phyloP scores from a whole-genome alignment of 2,797 vertebrate species.

The Lindbergichthys nudifrons region DNA sequence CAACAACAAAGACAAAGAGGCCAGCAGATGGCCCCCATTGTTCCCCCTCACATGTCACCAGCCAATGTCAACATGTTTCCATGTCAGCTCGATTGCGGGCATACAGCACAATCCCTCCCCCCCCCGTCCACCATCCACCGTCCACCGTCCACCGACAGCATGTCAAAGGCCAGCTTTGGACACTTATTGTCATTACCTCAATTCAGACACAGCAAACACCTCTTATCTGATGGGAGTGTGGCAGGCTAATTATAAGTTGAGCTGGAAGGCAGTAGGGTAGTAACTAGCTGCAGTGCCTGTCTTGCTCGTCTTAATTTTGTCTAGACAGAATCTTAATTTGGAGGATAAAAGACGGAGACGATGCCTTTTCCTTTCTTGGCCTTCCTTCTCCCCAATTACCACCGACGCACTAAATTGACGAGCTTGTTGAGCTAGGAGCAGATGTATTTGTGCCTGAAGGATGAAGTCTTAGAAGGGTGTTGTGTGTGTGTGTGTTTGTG shows the following conservation, averaged over 20 bases:
- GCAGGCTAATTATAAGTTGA: slow-evolving; percentile 71
- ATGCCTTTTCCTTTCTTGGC: slow-evolving; percentile 44
- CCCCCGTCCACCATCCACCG: too few species aligned
- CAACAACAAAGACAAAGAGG: slow-evolving; percentile 69
- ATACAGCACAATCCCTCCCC: slow-evolving; percentile 40
- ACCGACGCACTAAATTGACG: slow-evolving; percentile 54
- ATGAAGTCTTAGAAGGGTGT: slow-evolving; percentile 47
- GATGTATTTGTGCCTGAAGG: slow-evolving; percentile 71
- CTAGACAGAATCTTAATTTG: slow-evolving; percentile 67
- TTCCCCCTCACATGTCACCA: slow-evolving; percentile 68
- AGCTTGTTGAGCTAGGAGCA: slow-evolving; percentile 74
- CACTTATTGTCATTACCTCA: slow-evolving; percentile 59
- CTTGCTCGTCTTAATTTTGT: slow-evolving; percentile 60
- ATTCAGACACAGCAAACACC: slow-evolving; percentile 54
- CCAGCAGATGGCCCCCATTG: slow-evolving; percentile 81
- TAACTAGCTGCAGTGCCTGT: slow-evolving; percentile 46
- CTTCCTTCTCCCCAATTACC: slow-evolving; percentile 56
- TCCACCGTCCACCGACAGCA: slow-evolving; percentile 41
- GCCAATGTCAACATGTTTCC: slow-evolving; percentile 78
- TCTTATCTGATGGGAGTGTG: slow-evolving; percentile 74
- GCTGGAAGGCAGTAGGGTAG: slow-evolving; percentile 44
- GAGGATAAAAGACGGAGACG: slow-evolving; percentile 54
- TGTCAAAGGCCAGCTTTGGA: slow-evolving; percentile 68
- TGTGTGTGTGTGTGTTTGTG: slow-evolving; percentile 17
- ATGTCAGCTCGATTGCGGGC: slow-evolving; percentile 69